Base-by-base conservation (phyloP, 2,113 vertebrate genomes). In the Rhinogobius similis region DNA sequence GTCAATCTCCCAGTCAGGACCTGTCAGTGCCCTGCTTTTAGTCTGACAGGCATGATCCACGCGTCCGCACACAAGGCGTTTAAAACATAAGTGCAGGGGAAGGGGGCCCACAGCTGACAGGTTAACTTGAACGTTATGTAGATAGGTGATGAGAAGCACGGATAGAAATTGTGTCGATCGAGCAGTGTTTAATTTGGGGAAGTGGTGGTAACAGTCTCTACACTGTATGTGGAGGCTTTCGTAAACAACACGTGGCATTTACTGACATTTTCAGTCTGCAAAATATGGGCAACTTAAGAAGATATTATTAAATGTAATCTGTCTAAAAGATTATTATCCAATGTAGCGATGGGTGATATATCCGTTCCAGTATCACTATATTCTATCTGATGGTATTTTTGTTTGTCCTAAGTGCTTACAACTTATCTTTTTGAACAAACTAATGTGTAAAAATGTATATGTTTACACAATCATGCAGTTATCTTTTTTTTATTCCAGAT, bases 1-100 rank as follows among this genome's bases (percentile, higher is more conserved):
- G 86, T 87, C 91, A 89, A 76, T 92, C 89, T 83, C 66, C 38
- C 72, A 73, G 81, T 78, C 80, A 83, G 82, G 77, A 81, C 78
- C 80, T 84, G 86, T 87, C 89, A 82, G 76, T 72, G 76, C 63
- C 83, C 82, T 79, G 76, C 78, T 85, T 82, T 82, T 75, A 79
- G 78, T 62, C 82, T 81, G 86, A 82, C 87, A 88, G 77, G 58
- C 62, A 16, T 27, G 69, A 50, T 67, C 78, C 67, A 70, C 53
- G 68, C 44, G 71, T 41, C 65, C 3, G 21, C 70, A 55, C 68
- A 65, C 71, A 26, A 74, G 58, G 73, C 69, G 72, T n/a, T 46
- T 72, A 36, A 85, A 68, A 73, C 53, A 8, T 11, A 73, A 76
- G 70, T 62, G 66, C 66, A 65, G 59, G 64, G 64, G 62, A 59